Evolutionary conservation across 2,888 invertebrate species (phyloP).

Genomic region (Formica aserva): DNA sequence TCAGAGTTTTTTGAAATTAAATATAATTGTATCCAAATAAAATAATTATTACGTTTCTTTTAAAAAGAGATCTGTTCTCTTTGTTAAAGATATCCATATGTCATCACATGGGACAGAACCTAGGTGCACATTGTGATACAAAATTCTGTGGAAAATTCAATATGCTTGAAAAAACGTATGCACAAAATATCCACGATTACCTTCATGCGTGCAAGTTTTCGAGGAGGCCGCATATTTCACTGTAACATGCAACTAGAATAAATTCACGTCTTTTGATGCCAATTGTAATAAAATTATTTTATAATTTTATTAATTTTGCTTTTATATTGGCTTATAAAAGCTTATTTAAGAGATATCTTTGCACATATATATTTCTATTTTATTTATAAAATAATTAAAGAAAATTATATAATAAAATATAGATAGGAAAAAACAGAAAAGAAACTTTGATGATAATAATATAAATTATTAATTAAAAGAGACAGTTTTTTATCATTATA

Average conservation of each 20-base stretch:
- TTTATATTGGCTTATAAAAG: neutral
- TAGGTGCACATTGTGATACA: neutral
- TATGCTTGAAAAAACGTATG: slow-evolving; percentile 21
- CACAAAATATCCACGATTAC: slow-evolving; percentile 28
- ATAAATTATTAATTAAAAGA: neutral
- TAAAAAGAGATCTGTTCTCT: neutral
- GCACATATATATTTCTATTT: neutral
- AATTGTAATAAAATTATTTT: neutral
- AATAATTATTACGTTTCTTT: neutral
- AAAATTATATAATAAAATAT: neutral
- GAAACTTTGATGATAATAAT: neutral
- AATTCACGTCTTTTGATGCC: neutral
- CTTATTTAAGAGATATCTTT: neutral
- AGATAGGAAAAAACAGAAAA: neutral
- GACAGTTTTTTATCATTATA: neutral
- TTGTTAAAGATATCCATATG: neutral
- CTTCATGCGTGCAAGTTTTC: slow-evolving; percentile 8
- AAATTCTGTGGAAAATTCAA: slow-evolving; percentile 37
- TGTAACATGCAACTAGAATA: slow-evolving; percentile 1
- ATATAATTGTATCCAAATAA: neutral
- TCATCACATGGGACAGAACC: neutral
- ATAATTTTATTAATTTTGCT: neutral
- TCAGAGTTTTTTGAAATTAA: neutral
- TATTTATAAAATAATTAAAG: neutral
- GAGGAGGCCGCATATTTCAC: slow-evolving; percentile 18